Conservation (phyloP, 2,888 invertebrate genomes). For the Lamellibrachia satsuma region DNA sequence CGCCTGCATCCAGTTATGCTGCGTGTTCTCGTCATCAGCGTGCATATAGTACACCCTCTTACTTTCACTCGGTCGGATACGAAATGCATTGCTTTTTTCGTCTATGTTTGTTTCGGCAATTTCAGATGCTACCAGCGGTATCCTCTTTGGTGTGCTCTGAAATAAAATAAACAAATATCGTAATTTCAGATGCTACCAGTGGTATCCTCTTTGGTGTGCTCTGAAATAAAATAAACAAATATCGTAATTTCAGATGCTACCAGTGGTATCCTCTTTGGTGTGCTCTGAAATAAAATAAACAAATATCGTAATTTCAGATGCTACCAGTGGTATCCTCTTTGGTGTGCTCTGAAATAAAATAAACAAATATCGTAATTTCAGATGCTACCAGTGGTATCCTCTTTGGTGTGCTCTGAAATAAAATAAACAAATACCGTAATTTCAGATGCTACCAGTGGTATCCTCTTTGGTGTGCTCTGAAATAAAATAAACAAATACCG, state of each 20-base stretch:
- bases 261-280: slow-evolving; percentile 57
- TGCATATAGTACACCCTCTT: slow-evolving; percentile 61
- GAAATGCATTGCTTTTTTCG: slow-evolving; percentile 60
- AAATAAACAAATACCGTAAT: no score
- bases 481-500: no score
- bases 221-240: slow-evolving; percentile 47
- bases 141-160: slow-evolving; percentile 57
- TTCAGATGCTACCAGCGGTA: slow-evolving; percentile 58
- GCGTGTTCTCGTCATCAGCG: slow-evolving; percentile 58
- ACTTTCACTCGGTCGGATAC: slow-evolving; percentile 59
- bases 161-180: slow-evolving; percentile 38
- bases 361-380: no score
- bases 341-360: slow-evolving; percentile 49
- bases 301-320: slow-evolving; percentile 59
- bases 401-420: no score
- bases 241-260: slow-evolving; percentile 61
- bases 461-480: no score
- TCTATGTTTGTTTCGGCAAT: slow-evolving; percentile 61
- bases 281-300: slow-evolving; percentile 48
- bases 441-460: no score
- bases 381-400: no score
- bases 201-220: slow-evolving; percentile 56
- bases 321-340: slow-evolving; percentile 58
- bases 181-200: slow-evolving; percentile 59
- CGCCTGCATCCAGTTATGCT: slow-evolving; percentile 65